A percentile compares a stretch with the other conserved stretches of the same genome.
Conservation (phyloP, 2,113 vertebrate species). For the Pithys albifrons region DNA sequence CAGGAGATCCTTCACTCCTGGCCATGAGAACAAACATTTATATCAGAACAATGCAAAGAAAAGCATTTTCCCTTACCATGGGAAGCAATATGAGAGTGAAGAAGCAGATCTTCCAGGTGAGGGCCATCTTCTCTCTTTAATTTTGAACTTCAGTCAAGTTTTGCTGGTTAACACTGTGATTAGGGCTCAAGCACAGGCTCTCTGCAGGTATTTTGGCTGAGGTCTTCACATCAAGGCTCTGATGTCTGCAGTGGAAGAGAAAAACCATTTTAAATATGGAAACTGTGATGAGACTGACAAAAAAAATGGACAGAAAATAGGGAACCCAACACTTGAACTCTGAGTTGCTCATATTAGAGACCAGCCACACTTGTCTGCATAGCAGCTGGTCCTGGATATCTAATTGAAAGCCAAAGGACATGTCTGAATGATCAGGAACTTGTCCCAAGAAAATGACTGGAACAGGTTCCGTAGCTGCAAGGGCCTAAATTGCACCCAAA, state of each 20-base stretch:
- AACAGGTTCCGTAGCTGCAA: not conserved
- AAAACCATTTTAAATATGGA: not conserved
- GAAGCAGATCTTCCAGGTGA: not conserved
- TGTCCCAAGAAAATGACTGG: not conserved
- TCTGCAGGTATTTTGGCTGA: not conserved
- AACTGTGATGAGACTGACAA: not conserved
- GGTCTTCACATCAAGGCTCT: not conserved
- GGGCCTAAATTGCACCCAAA: not conserved
- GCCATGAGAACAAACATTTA: not conserved
- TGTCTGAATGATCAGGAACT: not conserved
- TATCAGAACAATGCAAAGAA: not conserved
- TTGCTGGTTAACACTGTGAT: not conserved
- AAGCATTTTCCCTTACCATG: conserved; percentile 14
- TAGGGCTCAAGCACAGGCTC: not conserved
- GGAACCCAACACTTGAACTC: not conserved
- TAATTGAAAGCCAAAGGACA: not conserved
- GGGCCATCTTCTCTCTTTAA: conserved; percentile 18
- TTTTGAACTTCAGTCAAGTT: not conserved
- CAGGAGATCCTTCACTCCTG: not conserved
- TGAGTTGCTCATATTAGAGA: not conserved
- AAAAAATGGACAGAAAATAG: not conserved
- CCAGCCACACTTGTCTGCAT: not conserved
- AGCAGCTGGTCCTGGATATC: not conserved
- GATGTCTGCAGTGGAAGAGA: conserved; percentile 10
- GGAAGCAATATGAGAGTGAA: conserved; percentile 1